Evolutionary conservation across 2,888 invertebrate species (phyloP).

Genomic region (Polyploca ridens): DNA sequence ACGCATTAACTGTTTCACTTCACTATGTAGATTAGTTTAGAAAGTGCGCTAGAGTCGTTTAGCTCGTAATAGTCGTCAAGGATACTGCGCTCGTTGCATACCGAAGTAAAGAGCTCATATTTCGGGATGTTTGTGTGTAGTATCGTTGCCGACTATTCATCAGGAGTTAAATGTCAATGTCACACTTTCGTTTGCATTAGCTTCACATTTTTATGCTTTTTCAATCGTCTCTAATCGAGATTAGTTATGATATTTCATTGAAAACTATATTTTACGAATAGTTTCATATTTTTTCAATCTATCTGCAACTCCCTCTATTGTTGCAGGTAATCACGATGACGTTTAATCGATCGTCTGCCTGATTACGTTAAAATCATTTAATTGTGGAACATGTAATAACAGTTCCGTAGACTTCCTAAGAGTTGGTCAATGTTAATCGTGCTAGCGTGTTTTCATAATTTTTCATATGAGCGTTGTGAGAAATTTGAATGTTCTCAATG

Average conservation of each 20-base stretch:
- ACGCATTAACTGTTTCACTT: slow-evolving; percentile 43
- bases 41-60: slow-evolving; percentile 43
- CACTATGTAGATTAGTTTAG: slow-evolving; percentile 50
- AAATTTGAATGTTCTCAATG: background rate
- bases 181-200: slow-evolving; percentile 40
- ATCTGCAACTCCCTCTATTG: slow-evolving; percentile 25
- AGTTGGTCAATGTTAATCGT: background rate
- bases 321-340: slow-evolving; percentile 32
- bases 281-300: slow-evolving; percentile 13
- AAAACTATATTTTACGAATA: slow-evolving; percentile 16
- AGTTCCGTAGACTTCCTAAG: background rate
- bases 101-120: slow-evolving; percentile 81
- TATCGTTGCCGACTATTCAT: slow-evolving; percentile 47
- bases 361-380: slow-evolving; percentile 17
- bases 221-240: slow-evolving; percentile 30
- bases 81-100: slow-evolving; percentile 57
- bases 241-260: slow-evolving; percentile 15
- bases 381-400: background rate
- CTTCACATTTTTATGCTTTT: slow-evolving; percentile 46
- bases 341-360: slow-evolving; percentile 26
- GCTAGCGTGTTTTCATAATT: background rate
- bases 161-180: slow-evolving; percentile 41
- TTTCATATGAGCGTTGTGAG: background rate
- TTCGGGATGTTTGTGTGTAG: slow-evolving; percentile 62
- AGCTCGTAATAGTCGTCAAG: slow-evolving; percentile 41